Percentiles rank a stretch among this genome's conserved stretches.
phyloP scores from a whole-genome alignment of 2,113 vertebrate species.

The Ceyx margarethae region DNA sequence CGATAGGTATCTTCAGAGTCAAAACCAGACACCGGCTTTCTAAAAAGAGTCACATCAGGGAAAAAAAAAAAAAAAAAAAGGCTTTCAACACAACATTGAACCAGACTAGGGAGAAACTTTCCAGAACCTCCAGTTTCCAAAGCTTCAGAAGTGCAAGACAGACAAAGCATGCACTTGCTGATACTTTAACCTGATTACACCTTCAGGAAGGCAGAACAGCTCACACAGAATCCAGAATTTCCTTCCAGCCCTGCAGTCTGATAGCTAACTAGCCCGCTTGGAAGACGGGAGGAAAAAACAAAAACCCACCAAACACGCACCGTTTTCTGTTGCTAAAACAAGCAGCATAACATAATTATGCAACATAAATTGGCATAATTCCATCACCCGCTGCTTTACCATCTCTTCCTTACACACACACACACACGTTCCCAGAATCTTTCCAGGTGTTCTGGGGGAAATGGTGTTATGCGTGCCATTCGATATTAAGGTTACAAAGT shows the following conservation, averaged over 20 bases:
- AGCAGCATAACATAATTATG: too few relatives aligned
- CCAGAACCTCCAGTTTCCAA: neutral
- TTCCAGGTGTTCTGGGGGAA: neutral
- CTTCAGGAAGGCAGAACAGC: neutral
- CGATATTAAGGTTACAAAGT: too few relatives aligned
- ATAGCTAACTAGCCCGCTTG: accelerated
- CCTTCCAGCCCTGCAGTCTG: neutral
- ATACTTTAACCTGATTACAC: neutral
- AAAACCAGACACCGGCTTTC: neutral
- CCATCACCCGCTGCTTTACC: neutral
- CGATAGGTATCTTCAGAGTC: neutral
- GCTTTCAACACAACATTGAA: neutral
- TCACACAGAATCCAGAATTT: neutral
- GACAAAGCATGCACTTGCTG: neutral
- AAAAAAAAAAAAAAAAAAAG: too few relatives aligned
- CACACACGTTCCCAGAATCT: accelerated
- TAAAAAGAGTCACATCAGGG: accelerated
- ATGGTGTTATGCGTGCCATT: accelerated
- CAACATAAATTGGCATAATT: accelerated
- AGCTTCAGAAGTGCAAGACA: neutral
- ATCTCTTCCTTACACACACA: neutral
- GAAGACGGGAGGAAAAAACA: too few relatives aligned
- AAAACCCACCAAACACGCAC: too few relatives aligned
- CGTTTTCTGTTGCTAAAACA: neutral
- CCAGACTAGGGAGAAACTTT: neutral